Evolutionary conservation across 2,888 invertebrate species (phyloP), one percentile per base, ranked within the genome.

Genomic region (Habroteleia sp.): DNA sequence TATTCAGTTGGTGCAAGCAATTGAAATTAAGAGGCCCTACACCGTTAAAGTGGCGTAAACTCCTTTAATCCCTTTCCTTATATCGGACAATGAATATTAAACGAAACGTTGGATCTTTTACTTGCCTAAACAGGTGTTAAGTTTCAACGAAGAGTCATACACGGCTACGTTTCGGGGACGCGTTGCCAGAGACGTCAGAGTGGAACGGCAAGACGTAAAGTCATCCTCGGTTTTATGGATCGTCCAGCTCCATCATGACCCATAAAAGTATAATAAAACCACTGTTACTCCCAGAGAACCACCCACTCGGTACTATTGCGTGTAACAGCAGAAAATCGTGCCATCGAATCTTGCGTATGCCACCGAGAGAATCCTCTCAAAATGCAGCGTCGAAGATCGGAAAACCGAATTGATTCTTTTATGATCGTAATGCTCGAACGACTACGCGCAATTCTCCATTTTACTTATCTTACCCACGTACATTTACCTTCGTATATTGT

Each of bases 221-320:
- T 79, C 79, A 76, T 77, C 76, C 79, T 79, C 69, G 81, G 80
- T 87, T 88, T 88, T 88, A 88, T 85, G 81, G 86, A 77, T 85
- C 87, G 85, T 87, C 86, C 87, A 85, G 86, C 83, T 87, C 84
- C 86, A 87, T 88, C 86, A 87, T 82, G 83, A 80, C 80, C 81
- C 86, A 85, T 88, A 87, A 88, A 88, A 88, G 83, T 83, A 85
- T 85, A 86, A 88, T 87, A 88, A 88, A 88, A 87, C 80, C 83
- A 81, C 83, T 84, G 85, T 86, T 87, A 84, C 84, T 77, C 82
- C 77, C 74, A 77, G 77, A 74, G 79, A 81, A 79, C 75, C 79
- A 80, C 74, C 80, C 78, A 80, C 78, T 81, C 78, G 77, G 81
- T 84, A 20, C 46, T 48, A 83, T 82, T 82, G 84, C 82, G 84